Conservation (phyloP, 2,888 invertebrate genomes). For the Carcina quercana region DNA sequence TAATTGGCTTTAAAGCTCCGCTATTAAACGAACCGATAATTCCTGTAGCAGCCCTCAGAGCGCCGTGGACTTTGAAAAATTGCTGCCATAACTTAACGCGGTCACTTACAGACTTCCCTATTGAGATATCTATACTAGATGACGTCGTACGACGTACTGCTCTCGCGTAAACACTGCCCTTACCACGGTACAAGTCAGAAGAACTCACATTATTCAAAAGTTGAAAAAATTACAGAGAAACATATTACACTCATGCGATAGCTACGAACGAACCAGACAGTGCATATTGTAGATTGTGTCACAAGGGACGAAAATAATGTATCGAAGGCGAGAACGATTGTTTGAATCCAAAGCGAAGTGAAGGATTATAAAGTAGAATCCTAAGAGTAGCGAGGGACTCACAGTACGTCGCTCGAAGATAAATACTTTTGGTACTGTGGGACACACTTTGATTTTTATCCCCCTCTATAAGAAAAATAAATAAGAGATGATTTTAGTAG, state of each 20-base stretch:
- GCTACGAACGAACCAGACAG: not conserved
- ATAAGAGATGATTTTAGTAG: too few species aligned
- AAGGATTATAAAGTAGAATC: too few species aligned
- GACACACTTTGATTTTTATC: too few species aligned
- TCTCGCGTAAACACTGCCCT: conserved; percentile 47
- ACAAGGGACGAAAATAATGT: too few species aligned
- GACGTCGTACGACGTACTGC: conserved; percentile 49
- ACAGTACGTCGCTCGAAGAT: too few species aligned
- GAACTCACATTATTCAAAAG: conserved; percentile 8
- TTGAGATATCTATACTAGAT: conserved; percentile 71
- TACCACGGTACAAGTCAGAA: conserved; percentile 13
- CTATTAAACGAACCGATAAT: conserved; percentile 56
- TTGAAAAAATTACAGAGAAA: too few species aligned
- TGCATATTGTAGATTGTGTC: too few species aligned
- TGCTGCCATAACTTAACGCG: conserved; percentile 61
- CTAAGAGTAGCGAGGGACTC: too few species aligned
- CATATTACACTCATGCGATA: conserved; percentile 1
- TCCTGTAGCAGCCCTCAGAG: conserved; percentile 30
- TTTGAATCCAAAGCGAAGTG: too few species aligned
- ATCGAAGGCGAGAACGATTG: too few species aligned
- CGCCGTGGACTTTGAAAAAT: conserved; percentile 62
- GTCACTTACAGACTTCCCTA: conserved; percentile 70
- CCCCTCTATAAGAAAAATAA: too few species aligned
- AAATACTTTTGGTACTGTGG: too few species aligned
- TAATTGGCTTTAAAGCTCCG: conserved; percentile 59